phyloP scores from a whole-genome alignment of 2,113 vertebrate genomes.

The Corynorhinus townsendii region DNA sequence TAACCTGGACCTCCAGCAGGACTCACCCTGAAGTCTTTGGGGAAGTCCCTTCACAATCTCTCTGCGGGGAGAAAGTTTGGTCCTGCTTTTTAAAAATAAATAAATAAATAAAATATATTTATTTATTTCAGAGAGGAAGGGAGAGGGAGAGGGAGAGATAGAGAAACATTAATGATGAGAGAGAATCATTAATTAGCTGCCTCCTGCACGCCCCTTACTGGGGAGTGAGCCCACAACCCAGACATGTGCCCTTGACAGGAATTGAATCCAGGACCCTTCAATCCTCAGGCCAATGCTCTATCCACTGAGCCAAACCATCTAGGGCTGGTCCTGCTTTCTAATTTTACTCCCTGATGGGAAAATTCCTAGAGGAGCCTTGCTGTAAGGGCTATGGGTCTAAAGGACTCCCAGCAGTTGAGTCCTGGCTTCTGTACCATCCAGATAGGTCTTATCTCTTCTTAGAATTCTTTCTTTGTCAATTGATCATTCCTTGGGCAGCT shows the following conservation, averaged over 20 bases:
- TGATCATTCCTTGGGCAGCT: neutral
- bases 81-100: neutral
- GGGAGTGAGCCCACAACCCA: no score
- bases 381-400: neutral
- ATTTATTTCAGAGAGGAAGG: no score
- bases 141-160: no score
- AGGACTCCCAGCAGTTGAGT: neutral
- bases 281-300: no score
- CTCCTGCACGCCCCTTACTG: no score
- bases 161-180: no score
- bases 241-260: no score
- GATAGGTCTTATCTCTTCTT: neutral
- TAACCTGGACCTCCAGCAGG: neutral
- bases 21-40: neutral
- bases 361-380: neutral
- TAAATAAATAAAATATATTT: no score
- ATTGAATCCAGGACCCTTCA: no score
- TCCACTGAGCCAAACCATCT: no score
- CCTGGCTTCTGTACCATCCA: neutral
- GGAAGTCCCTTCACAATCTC: neutral
- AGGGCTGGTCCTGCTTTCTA: neutral
- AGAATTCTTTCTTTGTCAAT: neutral
- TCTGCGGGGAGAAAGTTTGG: neutral
- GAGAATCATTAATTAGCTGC: no score
- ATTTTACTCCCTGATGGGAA: neutral